A percentile compares a stretch with the other conserved stretches of the same genome.
Conservation (phyloP, 1,140 invertebrate genomes). For the Palaemon carinicauda region DNA sequence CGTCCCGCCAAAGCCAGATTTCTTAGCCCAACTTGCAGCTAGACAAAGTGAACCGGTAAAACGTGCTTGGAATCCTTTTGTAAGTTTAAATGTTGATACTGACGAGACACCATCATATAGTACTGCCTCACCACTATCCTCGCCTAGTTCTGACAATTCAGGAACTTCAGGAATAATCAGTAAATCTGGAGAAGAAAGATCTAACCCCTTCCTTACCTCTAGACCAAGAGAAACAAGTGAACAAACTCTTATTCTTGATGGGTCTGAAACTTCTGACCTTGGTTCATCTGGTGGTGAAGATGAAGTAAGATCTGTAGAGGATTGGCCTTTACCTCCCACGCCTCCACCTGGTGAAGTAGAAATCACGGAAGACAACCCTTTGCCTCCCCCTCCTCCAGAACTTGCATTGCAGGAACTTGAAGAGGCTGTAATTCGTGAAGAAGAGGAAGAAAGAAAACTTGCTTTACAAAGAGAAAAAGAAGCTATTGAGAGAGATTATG, state of each 20-base stretch:
- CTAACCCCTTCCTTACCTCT: slow-evolving; percentile 5
- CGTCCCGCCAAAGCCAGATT: slow-evolving; percentile 57
- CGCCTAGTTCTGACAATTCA: slow-evolving; percentile 32
- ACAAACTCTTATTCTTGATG: slow-evolving; percentile 46
- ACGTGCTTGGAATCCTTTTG: slow-evolving; percentile 51
- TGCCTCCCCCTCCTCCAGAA: slow-evolving; percentile 49
- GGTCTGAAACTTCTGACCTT: slow-evolving; percentile 57
- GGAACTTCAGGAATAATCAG: background rate
- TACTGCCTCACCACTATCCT: slow-evolving; percentile 36
- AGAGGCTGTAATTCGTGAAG: slow-evolving; percentile 46
- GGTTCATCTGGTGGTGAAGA: slow-evolving; percentile 56
- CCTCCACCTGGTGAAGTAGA: slow-evolving; percentile 32
- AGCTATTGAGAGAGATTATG: slow-evolving; percentile 15
- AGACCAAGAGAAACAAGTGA: slow-evolving; percentile 35
- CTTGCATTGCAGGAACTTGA: slow-evolving; percentile 52
- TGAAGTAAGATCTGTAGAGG: slow-evolving; percentile 53
- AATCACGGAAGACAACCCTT: slow-evolving; percentile 13
- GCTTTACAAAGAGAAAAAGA: slow-evolving; percentile 24
- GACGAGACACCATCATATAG: slow-evolving; percentile 29
- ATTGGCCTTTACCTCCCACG: slow-evolving; percentile 51
- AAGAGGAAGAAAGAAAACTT: slow-evolving; percentile 39
- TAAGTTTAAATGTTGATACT: slow-evolving; percentile 38
- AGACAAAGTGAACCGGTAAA: slow-evolving; percentile 47
- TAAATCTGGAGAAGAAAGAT: background rate
- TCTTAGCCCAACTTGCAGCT: slow-evolving; percentile 46